Percentiles rank a stretch among this genome's conserved stretches.
Conservation (phyloP, 2,113 vertebrate species). For the Gavialis gangeticus region DNA sequence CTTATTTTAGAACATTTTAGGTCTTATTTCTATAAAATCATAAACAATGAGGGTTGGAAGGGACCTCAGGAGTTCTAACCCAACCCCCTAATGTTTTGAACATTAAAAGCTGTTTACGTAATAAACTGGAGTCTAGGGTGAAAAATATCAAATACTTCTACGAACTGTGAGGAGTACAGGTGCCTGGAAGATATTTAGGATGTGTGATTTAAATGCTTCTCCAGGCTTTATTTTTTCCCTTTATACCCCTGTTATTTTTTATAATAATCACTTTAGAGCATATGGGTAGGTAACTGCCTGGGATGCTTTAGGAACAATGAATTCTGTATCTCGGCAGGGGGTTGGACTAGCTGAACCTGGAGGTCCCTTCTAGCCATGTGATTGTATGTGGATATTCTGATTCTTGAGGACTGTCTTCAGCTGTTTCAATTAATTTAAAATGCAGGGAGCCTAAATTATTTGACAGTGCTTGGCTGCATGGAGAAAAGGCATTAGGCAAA, state of each 20-base stretch:
- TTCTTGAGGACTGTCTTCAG: slow-evolving; percentile 22
- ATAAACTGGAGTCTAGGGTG: not conserved
- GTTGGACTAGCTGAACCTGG: too few species aligned
- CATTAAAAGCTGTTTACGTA: not conserved
- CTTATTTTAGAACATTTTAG: not conserved
- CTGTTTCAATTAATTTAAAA: slow-evolving; percentile 44
- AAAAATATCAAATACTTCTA: not conserved
- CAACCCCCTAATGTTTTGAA: not conserved
- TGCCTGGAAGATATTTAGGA: slow-evolving; percentile 14
- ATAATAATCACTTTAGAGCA: not conserved
- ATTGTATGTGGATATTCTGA: slow-evolving; percentile 18
- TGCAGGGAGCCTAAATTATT: slow-evolving; percentile 18
- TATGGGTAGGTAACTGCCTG: too few species aligned
- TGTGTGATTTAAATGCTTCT: not conserved
- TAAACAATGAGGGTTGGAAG: too few species aligned
- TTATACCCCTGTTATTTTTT: slow-evolving; percentile 4
- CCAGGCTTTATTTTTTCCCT: not conserved
- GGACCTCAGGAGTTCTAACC: too few species aligned
- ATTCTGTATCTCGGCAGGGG: too few species aligned
- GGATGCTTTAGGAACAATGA: too few species aligned
- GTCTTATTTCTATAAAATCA: too few species aligned
- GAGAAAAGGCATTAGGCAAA: slow-evolving; percentile 12
- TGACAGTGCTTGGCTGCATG: not conserved
- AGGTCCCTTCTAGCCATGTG: too few species aligned
- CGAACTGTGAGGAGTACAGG: not conserved